Conservation (phyloP, 2,113 vertebrate genomes). For the Rhodinocichla rosea region DNA sequence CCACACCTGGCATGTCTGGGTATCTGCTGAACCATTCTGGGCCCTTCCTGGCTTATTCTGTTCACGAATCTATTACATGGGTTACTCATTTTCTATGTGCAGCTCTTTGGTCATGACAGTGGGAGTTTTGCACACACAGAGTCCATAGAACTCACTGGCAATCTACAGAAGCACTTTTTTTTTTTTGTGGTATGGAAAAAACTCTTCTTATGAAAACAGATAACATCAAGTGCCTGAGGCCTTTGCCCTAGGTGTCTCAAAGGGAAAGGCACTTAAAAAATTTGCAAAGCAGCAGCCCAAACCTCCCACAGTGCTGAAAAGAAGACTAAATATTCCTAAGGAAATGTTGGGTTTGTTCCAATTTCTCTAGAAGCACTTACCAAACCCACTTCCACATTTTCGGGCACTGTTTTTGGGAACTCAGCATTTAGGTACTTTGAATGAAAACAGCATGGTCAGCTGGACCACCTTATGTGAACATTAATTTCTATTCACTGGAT, state of each 20-base stretch:
- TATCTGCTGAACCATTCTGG: not conserved
- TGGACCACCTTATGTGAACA: slow-evolving; percentile 42
- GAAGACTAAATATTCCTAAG: slow-evolving; percentile 54
- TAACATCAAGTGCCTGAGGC: slow-evolving; percentile 47
- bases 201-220: slow-evolving; percentile 31
- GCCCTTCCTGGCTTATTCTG: not conserved
- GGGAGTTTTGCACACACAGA: not conserved
- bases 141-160: not conserved
- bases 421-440: slow-evolving; percentile 55
- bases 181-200: slow-evolving; percentile 35
- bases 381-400: slow-evolving; percentile 66
- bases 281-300: slow-evolving; percentile 54
- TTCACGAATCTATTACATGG: not conserved
- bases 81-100: not conserved
- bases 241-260: slow-evolving; percentile 55
- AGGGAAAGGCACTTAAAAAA: slow-evolving; percentile 57
- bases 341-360: slow-evolving; percentile 32
- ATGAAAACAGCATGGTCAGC: slow-evolving; percentile 46
- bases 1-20: not conserved
- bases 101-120: not conserved
- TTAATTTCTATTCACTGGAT: slow-evolving; percentile 24
- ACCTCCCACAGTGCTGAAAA: slow-evolving; percentile 64
- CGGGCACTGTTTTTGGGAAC: slow-evolving; percentile 19
- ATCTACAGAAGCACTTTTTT: not conserved
- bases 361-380: slow-evolving; percentile 29